phyloP scores from a whole-genome alignment of 2,113 vertebrate species.

The Platichthys flesus region DNA sequence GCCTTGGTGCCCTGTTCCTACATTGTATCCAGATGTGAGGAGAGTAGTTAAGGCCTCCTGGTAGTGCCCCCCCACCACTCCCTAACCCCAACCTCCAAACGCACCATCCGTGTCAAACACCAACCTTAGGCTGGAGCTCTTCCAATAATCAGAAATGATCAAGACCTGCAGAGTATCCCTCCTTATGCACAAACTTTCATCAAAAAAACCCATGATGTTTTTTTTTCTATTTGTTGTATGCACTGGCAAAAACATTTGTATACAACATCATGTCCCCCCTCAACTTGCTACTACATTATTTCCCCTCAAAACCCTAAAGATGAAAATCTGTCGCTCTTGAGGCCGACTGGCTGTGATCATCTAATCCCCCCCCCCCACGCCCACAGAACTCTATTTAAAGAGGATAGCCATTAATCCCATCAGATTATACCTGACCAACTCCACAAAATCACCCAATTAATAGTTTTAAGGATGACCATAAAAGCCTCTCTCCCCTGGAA shows the following conservation, averaged over 20 bases:
- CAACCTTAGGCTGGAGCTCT: slow-evolving; percentile 2
- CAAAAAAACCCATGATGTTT: neutral
- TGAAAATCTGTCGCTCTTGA: slow-evolving; percentile 55
- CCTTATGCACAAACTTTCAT: neutral
- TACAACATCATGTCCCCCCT: neutral
- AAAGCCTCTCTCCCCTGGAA: slow-evolving; percentile 24
- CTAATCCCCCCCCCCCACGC: slow-evolving; percentile 60
- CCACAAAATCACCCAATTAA: slow-evolving; percentile 69
- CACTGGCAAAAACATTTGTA: slow-evolving; percentile 1
- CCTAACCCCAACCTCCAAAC: slow-evolving; percentile 2
- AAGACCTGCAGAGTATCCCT: neutral
- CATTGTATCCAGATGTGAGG: slow-evolving; percentile 82
- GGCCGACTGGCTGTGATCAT: slow-evolving; percentile 56
- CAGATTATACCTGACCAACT: slow-evolving; percentile 74
- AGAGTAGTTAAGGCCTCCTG: slow-evolving; percentile 58
- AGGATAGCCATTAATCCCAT: slow-evolving; percentile 70
- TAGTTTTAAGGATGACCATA: slow-evolving; percentile 48
- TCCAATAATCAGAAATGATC: slow-evolving; percentile 7
- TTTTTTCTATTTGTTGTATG: no score
- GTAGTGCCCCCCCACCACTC: slow-evolving; percentile 26
- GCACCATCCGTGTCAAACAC: slow-evolving; percentile 22
- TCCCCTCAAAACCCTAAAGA: slow-evolving; percentile 28
- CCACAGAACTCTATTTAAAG: slow-evolving; percentile 76
- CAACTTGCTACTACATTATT: neutral
- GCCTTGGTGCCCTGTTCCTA: slow-evolving; percentile 62